Conservation (phyloP, 1,140 invertebrate species). For the Chymomyza costata region DNA sequence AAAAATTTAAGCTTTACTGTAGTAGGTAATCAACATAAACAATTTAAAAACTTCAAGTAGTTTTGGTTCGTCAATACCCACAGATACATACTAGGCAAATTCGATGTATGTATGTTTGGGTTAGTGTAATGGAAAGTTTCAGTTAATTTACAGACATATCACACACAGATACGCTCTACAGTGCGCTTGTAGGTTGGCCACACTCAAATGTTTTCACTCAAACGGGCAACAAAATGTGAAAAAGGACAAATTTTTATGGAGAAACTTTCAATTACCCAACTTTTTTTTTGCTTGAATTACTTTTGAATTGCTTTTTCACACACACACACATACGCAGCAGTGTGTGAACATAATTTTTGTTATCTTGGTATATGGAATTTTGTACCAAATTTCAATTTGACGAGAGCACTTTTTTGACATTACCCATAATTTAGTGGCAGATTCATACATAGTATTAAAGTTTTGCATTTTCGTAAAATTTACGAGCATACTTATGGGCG, state of each 20-base stretch:
- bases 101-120: too few species aligned
- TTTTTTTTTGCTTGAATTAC: constrained; percentile 70
- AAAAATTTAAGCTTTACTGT: not conserved
- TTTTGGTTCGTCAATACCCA: constrained; percentile 62
- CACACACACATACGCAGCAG: constrained; percentile 9
- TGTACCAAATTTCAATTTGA: too few species aligned
- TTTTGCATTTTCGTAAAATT: constrained; percentile 63
- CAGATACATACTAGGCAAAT: constrained; percentile 51
- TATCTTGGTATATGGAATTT: too few species aligned
- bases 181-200: not conserved
- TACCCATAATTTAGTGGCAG: too few species aligned
- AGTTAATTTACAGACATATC: not conserved
- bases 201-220: constrained; percentile 24
- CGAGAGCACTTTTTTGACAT: too few species aligned
- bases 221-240: constrained; percentile 31
- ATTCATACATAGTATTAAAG: constrained; percentile 58
- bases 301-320: constrained; percentile 55
- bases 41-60: constrained; percentile 67
- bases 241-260: constrained; percentile 70
- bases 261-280: constrained; percentile 70
- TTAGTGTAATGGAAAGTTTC: not conserved
- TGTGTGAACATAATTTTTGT: too few species aligned
- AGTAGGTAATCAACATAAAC: constrained; percentile 67
- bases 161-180: too few species aligned
- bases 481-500: constrained; percentile 41